Percentiles rank a stretch among this genome's conserved stretches.
phyloP scores from a whole-genome alignment of 2,888 invertebrate genomes.

The Diabrotica balteata region DNA sequence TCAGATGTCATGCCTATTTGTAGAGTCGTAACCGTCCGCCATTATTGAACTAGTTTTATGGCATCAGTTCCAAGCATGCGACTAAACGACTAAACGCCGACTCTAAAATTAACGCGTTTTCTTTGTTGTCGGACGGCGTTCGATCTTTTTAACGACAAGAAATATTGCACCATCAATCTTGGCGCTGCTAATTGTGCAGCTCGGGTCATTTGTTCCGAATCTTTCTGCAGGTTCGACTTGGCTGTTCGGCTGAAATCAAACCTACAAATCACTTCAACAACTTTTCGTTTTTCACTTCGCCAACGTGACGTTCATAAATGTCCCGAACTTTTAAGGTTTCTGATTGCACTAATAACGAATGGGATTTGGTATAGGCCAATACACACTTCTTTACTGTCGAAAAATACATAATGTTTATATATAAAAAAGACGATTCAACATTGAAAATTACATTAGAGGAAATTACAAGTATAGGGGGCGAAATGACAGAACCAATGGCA shows the following conservation, averaged over 20 bases:
- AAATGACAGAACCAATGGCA: too few relatives aligned
- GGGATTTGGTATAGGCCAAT: too few relatives aligned
- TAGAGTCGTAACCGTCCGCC: conserved; percentile 1
- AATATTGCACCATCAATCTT: conserved; percentile 55
- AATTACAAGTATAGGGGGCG: too few relatives aligned
- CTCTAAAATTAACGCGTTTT: conserved; percentile 46
- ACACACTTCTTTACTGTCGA: too few relatives aligned
- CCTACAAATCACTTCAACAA: conserved; percentile 42
- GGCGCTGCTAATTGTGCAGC: conserved; percentile 55
- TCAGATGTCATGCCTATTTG: conserved; percentile 5
- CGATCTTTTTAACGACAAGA: conserved; percentile 48
- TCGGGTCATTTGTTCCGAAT: conserved; percentile 46
- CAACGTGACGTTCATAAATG: conserved; percentile 32
- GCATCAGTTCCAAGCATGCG: conserved; percentile 34
- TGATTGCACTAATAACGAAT: too few relatives aligned
- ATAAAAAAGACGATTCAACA: too few relatives aligned
- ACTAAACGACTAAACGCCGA: conserved; percentile 45
- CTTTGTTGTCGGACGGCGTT: conserved; percentile 44
- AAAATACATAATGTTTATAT: too few relatives aligned
- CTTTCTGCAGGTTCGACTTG: conserved; percentile 42
- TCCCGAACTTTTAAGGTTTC: conserved; percentile 12
- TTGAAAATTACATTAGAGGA: too few relatives aligned
- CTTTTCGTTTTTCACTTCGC: conserved; percentile 31
- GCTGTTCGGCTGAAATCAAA: conserved; percentile 40
- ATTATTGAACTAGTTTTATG: conserved; percentile 37